Evolutionary conservation across 2,113 vertebrate genomes (phyloP), one percentile per base, ranked within the genome.

Genomic region (Caloenas nicobarica): DNA sequence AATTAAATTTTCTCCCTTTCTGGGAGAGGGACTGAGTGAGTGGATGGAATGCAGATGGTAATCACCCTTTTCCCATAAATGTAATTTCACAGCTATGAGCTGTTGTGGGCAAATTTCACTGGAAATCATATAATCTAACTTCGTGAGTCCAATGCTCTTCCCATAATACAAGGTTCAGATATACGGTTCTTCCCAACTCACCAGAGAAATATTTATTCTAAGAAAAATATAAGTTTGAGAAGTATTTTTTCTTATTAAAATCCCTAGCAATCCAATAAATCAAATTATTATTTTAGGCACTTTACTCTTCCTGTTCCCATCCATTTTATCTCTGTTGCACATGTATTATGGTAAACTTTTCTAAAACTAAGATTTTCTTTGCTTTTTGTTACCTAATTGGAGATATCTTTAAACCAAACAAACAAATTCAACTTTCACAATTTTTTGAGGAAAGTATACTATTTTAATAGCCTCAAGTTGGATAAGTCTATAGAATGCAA

Each of bases 21-120:
- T 3, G 4, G 3, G 5, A 4, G 1, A 5, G 9, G 0, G 26
- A 4, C 44, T 46, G 7, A 7, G 2, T 36, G 11, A 2, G 6
- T 40, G 33, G 29, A 57, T 2, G 8, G 3, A 80, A 76, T 22
- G 6, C 11, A 25, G 3, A 9, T 22, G 13, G 1, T 10, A 77
- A 72, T 10, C 9, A 44, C 1, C 24, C 11, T 40, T 81, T 83
- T 86, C 48, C n/a, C 1, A 16, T 58, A 9, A 17, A 13, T 51
- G 29, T 58, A 51, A 38, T 77, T 65, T 77, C n/a, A 77, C 8
- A 77, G 3, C 2, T 48, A 8, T 65, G 40, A 80, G 69, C 42
- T 25, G 10, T 3, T n/a, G 11, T 69, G 11, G 24, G 11, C 5
- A 72, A 76, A 51, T 72, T 50, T 91, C 13, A 42, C 19, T 29